These are phyloP conservation scores for Rhagium mordax DNA, from an alignment of 2,888 invertebrate species.

Conservation along the genomic window DNA sequence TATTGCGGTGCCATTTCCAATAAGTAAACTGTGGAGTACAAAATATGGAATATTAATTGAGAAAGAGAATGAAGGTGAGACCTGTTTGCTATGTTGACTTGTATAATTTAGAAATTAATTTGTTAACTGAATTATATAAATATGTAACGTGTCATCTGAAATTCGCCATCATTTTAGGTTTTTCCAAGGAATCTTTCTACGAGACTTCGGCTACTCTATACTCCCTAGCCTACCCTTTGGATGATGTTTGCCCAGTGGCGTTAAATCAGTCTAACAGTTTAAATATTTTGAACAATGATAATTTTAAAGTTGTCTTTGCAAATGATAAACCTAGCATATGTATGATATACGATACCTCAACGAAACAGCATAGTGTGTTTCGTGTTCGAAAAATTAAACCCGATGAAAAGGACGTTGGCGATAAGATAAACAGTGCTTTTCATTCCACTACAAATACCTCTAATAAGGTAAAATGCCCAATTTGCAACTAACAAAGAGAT, in stretches of 20 bases:
- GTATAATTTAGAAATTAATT: too few species aligned
- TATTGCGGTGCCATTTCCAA: conserved; percentile 85
- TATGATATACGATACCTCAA: conserved; percentile 84
- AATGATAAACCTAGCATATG: conserved; percentile 85
- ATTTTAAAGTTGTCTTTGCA: conserved; percentile 81
- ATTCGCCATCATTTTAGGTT: conserved; percentile 43
- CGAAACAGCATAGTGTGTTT: conserved; percentile 87
- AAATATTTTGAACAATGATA: conserved; percentile 77
- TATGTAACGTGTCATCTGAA: neutral
- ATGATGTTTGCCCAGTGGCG: conserved; percentile 90
- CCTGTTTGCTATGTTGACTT: neutral
- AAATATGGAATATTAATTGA: conserved; percentile 90
- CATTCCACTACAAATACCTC: conserved; percentile 57
- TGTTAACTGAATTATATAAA: too few species aligned
- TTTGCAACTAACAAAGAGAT: neutral
- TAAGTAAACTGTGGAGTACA: conserved; percentile 87
- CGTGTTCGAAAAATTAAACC: conserved; percentile 82
- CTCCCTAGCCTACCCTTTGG: conserved; percentile 90
- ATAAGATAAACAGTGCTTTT: conserved; percentile 55
- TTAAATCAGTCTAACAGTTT: conserved; percentile 77
- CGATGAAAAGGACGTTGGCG: conserved; percentile 75
- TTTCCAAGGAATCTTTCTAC: conserved; percentile 46
- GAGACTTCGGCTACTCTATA: conserved; percentile 84
- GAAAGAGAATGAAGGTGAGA: conserved; percentile 72
- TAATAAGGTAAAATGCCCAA: conserved; percentile 53